Percentiles rank a stretch among this genome's conserved stretches.
Evolutionary conservation across 2,888 invertebrate genomes (phyloP).

Genomic region (Sesia apiformis): DNA sequence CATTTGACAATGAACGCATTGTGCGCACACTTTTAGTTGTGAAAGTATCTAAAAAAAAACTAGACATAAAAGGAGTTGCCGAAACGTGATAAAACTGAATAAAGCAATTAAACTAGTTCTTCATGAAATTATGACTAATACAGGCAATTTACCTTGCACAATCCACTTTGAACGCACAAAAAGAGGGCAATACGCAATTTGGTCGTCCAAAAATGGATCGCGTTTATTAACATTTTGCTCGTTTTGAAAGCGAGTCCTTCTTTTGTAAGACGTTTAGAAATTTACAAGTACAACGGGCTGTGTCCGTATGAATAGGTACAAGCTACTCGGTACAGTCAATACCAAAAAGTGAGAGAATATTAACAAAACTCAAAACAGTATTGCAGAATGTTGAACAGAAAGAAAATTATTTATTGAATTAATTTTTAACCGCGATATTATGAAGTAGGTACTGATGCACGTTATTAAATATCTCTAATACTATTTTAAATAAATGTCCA

Average conservation of each 20-base stretch:
- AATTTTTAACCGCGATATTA: too few relatives aligned
- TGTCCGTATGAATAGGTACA: too few relatives aligned
- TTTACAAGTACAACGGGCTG: constrained; percentile 3
- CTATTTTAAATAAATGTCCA: too few relatives aligned
- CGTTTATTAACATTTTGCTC: constrained; percentile 20
- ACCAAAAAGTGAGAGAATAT: too few relatives aligned
- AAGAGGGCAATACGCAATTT: constrained; percentile 15
- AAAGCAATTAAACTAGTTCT: not conserved
- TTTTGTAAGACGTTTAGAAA: constrained; percentile 19
- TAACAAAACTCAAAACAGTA: too few relatives aligned
- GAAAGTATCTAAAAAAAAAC: not conserved
- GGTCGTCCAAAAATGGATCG: constrained; percentile 20
- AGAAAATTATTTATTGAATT: too few relatives aligned
- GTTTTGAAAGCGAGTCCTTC: constrained; percentile 23
- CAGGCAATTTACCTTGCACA: constrained; percentile 2
- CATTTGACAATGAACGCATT: too few relatives aligned
- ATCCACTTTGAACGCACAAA: constrained; percentile 4
- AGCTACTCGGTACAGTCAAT: too few relatives aligned
- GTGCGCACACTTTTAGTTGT: too few relatives aligned
- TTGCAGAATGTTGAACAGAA: too few relatives aligned
- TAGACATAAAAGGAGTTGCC: not conserved
- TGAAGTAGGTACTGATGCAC: too few relatives aligned
- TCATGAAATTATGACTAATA: constrained; percentile 5
- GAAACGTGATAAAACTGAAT: not conserved
- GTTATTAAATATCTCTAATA: too few relatives aligned